These are phyloP conservation scores for Megatriorchis doriae DNA, from an alignment of 2,113 vertebrate species.

Conservation along the genomic window DNA sequence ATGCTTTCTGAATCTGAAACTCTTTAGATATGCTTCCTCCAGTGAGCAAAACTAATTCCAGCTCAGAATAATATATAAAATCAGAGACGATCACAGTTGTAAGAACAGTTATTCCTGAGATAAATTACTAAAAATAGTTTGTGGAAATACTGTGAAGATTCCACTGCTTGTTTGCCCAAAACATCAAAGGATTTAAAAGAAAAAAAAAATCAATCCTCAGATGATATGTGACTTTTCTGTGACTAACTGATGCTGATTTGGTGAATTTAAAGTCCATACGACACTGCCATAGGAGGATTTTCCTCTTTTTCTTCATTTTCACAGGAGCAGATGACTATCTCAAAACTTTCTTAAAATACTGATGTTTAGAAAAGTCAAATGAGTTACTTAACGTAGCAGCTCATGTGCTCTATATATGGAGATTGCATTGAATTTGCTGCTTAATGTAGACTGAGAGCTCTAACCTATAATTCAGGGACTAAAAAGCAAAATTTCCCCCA, in stretches of 20 bases:
- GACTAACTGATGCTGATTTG: not conserved
- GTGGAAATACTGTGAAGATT: not conserved
- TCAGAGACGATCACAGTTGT: not conserved
- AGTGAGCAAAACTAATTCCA: not conserved
- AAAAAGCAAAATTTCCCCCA: not conserved
- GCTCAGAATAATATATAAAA: not conserved
- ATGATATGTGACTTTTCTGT: not conserved
- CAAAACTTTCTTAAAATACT: not conserved
- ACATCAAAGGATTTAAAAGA: not conserved
- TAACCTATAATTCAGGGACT: not conserved
- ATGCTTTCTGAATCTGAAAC: not conserved
- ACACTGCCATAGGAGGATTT: not conserved
- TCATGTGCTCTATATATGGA: not conserved
- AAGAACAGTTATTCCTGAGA: not conserved
- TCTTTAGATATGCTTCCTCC: not conserved
- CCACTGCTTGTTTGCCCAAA: not conserved
- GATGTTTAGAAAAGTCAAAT: not conserved
- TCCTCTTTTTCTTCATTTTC: not conserved
- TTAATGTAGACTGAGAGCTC: not conserved
- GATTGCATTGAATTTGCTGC: not conserved
- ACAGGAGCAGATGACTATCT: not conserved
- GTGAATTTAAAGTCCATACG: not conserved
- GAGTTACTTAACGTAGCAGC: not conserved
- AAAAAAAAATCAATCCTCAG: not conserved
- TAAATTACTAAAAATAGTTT: not conserved